Evolutionary conservation across 2,888 invertebrate species (phyloP).

Genomic region (Aradus depressus): DNA sequence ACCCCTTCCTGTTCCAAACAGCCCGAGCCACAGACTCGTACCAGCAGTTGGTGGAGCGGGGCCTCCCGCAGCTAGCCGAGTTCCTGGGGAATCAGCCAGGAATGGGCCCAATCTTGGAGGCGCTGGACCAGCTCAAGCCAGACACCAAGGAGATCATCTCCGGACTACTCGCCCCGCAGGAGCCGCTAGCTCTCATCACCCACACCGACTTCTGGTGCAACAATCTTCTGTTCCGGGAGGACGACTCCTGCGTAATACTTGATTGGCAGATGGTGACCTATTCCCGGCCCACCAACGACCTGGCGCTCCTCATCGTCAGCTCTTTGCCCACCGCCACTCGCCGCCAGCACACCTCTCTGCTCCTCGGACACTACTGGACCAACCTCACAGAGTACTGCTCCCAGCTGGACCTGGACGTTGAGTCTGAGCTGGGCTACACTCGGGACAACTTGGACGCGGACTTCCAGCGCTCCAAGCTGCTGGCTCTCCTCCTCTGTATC

Average conservation of each 20-base stretch:
- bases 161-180: conserved; percentile 55
- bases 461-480: conserved; percentile 53
- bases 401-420: conserved; percentile 51
- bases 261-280: conserved; percentile 71
- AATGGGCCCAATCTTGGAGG: conserved; percentile 48
- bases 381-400: conserved; percentile 49
- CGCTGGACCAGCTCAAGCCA: conserved; percentile 48
- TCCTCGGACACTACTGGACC: conserved; percentile 60
- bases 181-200: conserved; percentile 61
- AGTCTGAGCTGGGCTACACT: conserved; percentile 43
- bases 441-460: conserved; percentile 44
- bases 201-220: conserved; percentile 80
- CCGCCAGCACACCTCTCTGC: conserved; percentile 47
- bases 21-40: conserved; percentile 69
- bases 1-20: conserved; percentile 63
- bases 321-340: conserved; percentile 61
- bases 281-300: conserved; percentile 58
- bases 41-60: conserved; percentile 63
- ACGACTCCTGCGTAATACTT: conserved; percentile 52
- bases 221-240: conserved; percentile 55
- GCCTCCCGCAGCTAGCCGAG: conserved; percentile 49
- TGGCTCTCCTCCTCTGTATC: conserved; percentile 65
- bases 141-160: conserved; percentile 61
- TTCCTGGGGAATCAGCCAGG: conserved; percentile 57
- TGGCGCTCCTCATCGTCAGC: conserved; percentile 56